These are phyloP conservation scores for Phanerotoma sp. DNA, from an alignment of 2,888 invertebrate species.

Conservation along the genomic window DNA sequence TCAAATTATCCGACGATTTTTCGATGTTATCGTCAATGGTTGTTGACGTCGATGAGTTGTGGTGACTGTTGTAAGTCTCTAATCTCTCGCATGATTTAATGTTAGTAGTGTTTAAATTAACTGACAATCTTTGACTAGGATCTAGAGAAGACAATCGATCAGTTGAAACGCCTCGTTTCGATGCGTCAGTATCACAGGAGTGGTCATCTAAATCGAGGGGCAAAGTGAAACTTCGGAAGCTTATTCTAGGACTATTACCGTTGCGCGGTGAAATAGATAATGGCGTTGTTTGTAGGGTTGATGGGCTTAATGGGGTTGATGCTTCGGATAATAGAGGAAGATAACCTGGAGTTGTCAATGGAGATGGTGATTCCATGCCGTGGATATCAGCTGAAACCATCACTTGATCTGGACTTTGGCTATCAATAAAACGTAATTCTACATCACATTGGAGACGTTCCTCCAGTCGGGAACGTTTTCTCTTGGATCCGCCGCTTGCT, in stretches of 20 bases:
- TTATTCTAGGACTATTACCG: slow-evolving; percentile 53
- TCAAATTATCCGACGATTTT: slow-evolving; percentile 30
- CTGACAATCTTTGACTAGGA: slow-evolving; percentile 51
- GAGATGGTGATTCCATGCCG: slow-evolving; percentile 54
- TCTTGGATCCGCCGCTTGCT: slow-evolving; percentile 51
- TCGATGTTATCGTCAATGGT: slow-evolving; percentile 24
- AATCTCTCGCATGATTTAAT: slow-evolving; percentile 44
- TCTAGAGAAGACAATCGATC: slow-evolving; percentile 45
- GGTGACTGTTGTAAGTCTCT: slow-evolving; percentile 34
- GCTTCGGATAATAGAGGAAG: slow-evolving; percentile 53
- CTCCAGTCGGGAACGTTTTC: slow-evolving; percentile 72
- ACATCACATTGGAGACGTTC: slow-evolving; percentile 69
- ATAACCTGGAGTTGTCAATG: slow-evolving; percentile 53
- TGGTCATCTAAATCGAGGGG: slow-evolving; percentile 50
- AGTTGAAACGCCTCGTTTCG: slow-evolving; percentile 41
- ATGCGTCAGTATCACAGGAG: slow-evolving; percentile 33
- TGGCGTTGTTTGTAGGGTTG: slow-evolving; percentile 48
- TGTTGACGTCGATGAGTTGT: no score
- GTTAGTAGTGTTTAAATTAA: slow-evolving; percentile 39
- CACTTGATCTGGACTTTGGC: slow-evolving; percentile 71
- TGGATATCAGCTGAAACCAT: slow-evolving; percentile 58
- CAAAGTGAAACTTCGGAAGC: slow-evolving; percentile 54
- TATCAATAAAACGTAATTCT: slow-evolving; percentile 80
- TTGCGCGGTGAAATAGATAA: slow-evolving; percentile 48
- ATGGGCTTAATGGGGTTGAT: slow-evolving; percentile 52